These are phyloP conservation scores for Drosophila niveifrons DNA, from an alignment of 2,888 invertebrate genomes.

Conservation along the genomic window DNA sequence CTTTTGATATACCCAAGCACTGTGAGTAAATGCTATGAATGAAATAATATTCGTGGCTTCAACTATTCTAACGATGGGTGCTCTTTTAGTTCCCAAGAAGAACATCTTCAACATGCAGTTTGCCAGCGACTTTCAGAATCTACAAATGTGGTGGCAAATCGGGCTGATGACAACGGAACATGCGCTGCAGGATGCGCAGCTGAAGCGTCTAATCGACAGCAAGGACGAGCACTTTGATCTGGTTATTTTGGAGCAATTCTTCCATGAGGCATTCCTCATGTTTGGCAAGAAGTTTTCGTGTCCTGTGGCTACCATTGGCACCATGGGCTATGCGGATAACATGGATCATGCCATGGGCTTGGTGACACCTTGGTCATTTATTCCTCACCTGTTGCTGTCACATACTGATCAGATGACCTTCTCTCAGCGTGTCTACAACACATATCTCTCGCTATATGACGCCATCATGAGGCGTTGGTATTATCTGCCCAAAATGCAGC, in stretches of 20 bases:
- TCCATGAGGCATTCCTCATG: slow-evolving; percentile 85
- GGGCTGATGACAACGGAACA: slow-evolving; percentile 81
- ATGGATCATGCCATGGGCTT: slow-evolving; percentile 85
- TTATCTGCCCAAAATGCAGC: slow-evolving; percentile 84
- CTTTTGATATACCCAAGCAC: slow-evolving; percentile 82
- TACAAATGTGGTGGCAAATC: slow-evolving; percentile 83
- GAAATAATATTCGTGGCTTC: background rate
- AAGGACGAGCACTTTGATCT: slow-evolving; percentile 85
- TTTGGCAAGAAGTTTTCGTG: slow-evolving; percentile 85
- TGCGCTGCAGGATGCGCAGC: slow-evolving; percentile 80
- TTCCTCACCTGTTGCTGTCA: slow-evolving; percentile 82
- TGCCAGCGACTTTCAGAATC: slow-evolving; percentile 82
- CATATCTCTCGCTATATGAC: slow-evolving; percentile 82
- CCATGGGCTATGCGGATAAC: slow-evolving; percentile 85
- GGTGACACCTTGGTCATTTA: slow-evolving; percentile 83
- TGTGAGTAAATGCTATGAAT: slow-evolving; percentile 74
- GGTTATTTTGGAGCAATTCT: slow-evolving; percentile 85
- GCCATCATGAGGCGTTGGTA: slow-evolving; percentile 79
- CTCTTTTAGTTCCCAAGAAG: slow-evolving; percentile 80
- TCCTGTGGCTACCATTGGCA: slow-evolving; percentile 85
- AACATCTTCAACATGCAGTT: slow-evolving; percentile 83
- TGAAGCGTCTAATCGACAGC: slow-evolving; percentile 80
- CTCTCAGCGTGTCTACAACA: slow-evolving; percentile 83
- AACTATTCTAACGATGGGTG: background rate
- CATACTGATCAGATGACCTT: slow-evolving; percentile 85